Conservation (phyloP, 2,797 vertebrate genomes). For the Hypotaenidia okinawae region DNA sequence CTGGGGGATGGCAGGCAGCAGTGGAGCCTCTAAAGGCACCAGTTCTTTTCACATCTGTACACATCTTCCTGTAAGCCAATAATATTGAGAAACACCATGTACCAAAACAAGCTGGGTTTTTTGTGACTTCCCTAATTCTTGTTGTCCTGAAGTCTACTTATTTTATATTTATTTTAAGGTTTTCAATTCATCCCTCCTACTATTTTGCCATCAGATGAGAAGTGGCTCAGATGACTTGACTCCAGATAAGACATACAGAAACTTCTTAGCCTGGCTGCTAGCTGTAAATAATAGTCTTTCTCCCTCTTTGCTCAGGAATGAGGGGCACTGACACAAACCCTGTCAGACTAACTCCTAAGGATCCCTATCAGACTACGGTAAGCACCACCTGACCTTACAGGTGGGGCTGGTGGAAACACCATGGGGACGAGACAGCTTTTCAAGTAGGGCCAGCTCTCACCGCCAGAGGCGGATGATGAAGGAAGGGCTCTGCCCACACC, state of each 20-base stretch:
- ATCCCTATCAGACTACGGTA: neutral
- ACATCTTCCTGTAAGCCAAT: neutral
- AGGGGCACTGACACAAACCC: neutral
- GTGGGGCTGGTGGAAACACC: neutral
- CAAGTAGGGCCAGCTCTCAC: neutral
- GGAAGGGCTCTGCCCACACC: neutral
- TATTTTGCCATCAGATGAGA: neutral
- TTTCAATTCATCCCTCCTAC: neutral
- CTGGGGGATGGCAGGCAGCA: neutral
- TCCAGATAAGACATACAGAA: neutral
- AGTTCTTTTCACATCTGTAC: neutral
- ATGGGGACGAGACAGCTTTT: neutral
- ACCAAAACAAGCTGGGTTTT: constrained; percentile 21
- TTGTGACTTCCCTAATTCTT: neutral
- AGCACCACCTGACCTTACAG: neutral
- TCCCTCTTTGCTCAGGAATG: neutral
- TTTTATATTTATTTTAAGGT: neutral
- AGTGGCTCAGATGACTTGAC: neutral
- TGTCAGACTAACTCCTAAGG: neutral
- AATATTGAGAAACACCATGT: neutral
- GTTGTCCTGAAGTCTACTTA: neutral
- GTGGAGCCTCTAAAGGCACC: neutral
- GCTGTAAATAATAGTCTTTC: neutral
- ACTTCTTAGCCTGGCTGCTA: neutral
- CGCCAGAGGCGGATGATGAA: neutral